These are phyloP conservation scores for Platyrinchus mystaceus DNA, from an alignment of 2,797 vertebrate species.

Conservation along the genomic window DNA sequence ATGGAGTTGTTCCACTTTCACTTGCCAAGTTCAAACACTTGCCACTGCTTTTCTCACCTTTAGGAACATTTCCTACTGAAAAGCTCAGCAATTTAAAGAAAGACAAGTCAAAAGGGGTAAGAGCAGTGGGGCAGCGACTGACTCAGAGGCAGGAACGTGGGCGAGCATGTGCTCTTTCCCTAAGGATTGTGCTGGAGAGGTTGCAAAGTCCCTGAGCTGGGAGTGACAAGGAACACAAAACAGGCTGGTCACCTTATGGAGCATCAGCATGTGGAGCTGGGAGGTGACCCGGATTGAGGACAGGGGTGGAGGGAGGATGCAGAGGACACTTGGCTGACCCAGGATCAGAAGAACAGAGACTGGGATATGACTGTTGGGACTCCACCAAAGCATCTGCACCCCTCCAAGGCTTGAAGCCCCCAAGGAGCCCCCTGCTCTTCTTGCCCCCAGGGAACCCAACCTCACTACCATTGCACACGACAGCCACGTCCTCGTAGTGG, in stretches of 20 bases:
- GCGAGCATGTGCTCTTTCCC: background rate
- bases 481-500: conserved; percentile 94
- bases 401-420: background rate
- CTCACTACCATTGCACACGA: conserved; percentile 86
- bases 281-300: background rate
- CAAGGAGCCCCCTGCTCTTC: background rate
- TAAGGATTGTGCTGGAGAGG: background rate
- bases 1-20: background rate
- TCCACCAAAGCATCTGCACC: background rate
- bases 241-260: background rate
- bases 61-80: background rate
- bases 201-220: background rate
- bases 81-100: background rate
- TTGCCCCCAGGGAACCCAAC: background rate
- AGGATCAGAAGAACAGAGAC: background rate
- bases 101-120: background rate
- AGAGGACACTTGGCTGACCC: background rate
- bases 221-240: background rate
- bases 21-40: background rate
- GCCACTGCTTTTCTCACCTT: conserved; percentile 30
- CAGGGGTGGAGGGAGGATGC: background rate
- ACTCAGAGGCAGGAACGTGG: background rate
- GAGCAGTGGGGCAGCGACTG: conserved; percentile 11
- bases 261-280: background rate
- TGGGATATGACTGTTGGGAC: fast-evolving